Percentiles rank a stretch among this genome's conserved stretches.
Conservation (phyloP, 2,797 vertebrate species). For the Philypnodon macrostomus region DNA sequence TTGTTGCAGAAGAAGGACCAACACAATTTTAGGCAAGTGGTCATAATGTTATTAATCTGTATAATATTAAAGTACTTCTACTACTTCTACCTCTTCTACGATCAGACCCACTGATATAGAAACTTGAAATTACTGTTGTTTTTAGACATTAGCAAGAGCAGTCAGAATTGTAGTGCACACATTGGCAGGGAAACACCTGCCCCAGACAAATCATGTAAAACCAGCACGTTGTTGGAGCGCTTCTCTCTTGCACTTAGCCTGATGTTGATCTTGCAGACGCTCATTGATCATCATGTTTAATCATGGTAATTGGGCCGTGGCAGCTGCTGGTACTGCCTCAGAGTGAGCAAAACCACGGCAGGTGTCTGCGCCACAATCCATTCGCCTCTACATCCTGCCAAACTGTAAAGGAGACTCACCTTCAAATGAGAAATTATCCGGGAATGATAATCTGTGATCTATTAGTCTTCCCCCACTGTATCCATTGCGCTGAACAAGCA, state of each 20-base stretch:
- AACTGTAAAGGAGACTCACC: no score
- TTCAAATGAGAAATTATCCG: no score
- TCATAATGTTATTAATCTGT: no score
- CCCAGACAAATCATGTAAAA: slow-evolving; percentile 6
- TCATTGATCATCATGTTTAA: slow-evolving; percentile 46
- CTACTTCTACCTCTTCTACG: no score
- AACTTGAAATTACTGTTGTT: neutral
- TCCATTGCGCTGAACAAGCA: no score
- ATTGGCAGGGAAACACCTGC: neutral
- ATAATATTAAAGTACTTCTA: no score
- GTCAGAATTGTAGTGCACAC: no score
- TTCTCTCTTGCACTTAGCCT: slow-evolving; percentile 14
- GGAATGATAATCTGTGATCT: no score
- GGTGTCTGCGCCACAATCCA: slow-evolving; percentile 36
- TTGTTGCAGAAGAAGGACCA: no score
- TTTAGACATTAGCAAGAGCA: no score
- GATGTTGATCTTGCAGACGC: slow-evolving; percentile 29
- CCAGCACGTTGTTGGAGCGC: neutral
- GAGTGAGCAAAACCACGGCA: slow-evolving; percentile 20
- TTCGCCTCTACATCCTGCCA: slow-evolving; percentile 16
- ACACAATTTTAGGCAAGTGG: no score
- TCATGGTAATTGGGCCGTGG: slow-evolving; percentile 41
- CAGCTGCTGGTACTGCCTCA: slow-evolving; percentile 32
- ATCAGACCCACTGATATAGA: slow-evolving; percentile 3
- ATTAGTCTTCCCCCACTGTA: no score